Percentiles rank a stretch among this genome's conserved stretches.
Conservation (phyloP, 2,113 vertebrate genomes). For the Channa argus region DNA sequence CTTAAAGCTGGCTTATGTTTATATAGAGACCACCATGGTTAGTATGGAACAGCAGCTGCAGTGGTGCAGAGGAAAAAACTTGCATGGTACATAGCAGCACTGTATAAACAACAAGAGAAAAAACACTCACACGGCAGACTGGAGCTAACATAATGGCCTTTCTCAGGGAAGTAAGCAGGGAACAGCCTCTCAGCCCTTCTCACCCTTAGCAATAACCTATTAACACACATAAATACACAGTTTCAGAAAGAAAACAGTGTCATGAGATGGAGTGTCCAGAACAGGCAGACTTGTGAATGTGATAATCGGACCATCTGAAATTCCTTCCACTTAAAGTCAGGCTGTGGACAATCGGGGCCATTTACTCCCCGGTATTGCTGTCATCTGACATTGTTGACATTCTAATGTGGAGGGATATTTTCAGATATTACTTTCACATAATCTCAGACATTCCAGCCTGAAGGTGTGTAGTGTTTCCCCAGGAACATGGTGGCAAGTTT, state of each 20-base stretch:
- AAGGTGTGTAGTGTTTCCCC: conserved; percentile 57
- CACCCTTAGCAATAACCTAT: conserved; percentile 63
- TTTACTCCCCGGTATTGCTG: conserved; percentile 74
- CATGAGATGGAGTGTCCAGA: conserved; percentile 69
- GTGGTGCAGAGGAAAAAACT: conserved; percentile 52
- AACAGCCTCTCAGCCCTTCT: conserved; percentile 52
- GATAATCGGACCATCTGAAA: conserved; percentile 75
- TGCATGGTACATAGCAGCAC: conserved; percentile 57
- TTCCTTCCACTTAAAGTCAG: conserved; percentile 80
- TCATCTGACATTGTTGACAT: conserved; percentile 77
- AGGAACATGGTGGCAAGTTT: conserved; percentile 10
- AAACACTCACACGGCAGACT: conserved; percentile 43
- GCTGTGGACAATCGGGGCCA: conserved; percentile 73
- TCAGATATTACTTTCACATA: conserved; percentile 55
- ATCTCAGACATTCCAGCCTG: conserved; percentile 41
- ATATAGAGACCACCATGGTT: conserved; percentile 75
- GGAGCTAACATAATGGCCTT: conserved; percentile 54
- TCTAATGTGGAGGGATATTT: conserved; percentile 63
- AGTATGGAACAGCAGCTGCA: conserved; percentile 75
- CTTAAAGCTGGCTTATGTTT: conserved; percentile 74
- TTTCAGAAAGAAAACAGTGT: conserved; percentile 58
- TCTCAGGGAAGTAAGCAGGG: conserved; percentile 42
- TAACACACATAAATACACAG: conserved; percentile 33
- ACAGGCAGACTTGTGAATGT: conserved; percentile 65
- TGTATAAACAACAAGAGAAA: conserved; percentile 69